Evolutionary conservation across 2,797 vertebrate genomes (phyloP), one percentile per base, ranked within the genome.

Genomic region (Todus mexicanus): DNA sequence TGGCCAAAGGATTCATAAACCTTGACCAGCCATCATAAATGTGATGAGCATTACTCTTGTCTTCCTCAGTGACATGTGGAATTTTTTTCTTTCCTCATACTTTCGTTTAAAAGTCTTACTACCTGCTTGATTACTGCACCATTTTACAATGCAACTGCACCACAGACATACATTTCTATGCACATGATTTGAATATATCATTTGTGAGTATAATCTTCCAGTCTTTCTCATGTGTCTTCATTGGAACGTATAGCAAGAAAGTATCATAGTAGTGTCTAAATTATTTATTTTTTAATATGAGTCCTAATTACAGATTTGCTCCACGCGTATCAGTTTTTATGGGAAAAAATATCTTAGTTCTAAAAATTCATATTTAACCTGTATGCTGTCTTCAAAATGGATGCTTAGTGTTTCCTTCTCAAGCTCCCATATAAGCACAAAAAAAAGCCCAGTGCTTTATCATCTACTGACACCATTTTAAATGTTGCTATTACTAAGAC

Each of bases 101-200:
- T 79, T 50, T 51, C 29, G 6, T 68, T 84, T 87, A 59, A 81
- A 91, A 60, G 12, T 68, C 33, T 61, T 31, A 25, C 22, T 60
- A 59, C 50, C 27, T 65, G 31, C 23, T 75, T 37, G 10, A 70
- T 56, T 83, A 42, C 35, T 25, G 64, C 9, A 42, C 10, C 15
- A 21, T 33, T 68, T 80, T 63, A 54, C 38, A 83, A 6, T 17
- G 17, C 76, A 76, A 37, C 37, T 87, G 33, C 38, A 75, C 61
- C 19, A 9, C 21, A 56, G 7, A 65, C 4, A 15, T 31, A 21
- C 2, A n/a, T 35, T 65, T 78, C 31, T 42, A 23, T 11, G 21
- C 27, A 54, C 7, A 3, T 2, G 4, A 51, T 12, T 21, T 5
- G 42, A 75, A 79, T 17, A 18, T 18, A 53, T 26, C 0, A 0